Percentiles rank a stretch among this genome's conserved stretches.
Conservation (phyloP, 2,888 invertebrate genomes). For the Tiphia femorata region DNA sequence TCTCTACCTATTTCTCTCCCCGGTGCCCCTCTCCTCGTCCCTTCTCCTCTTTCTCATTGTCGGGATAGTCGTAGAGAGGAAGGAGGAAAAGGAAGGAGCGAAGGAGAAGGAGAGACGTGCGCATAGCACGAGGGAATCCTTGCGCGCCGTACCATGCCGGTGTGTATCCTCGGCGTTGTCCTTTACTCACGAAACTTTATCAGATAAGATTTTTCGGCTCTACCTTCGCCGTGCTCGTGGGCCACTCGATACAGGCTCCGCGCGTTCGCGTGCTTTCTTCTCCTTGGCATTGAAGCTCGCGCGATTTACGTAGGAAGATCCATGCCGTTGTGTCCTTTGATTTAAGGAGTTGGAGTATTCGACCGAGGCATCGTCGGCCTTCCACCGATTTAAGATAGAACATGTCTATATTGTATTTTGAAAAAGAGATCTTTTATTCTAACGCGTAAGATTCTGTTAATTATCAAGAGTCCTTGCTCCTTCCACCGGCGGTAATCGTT, state of each 20-base stretch:
- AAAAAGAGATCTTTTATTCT: too few species aligned
- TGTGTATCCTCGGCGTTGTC: conserved; percentile 31
- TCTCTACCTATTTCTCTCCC: conserved; percentile 9
- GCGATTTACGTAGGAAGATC: too few species aligned
- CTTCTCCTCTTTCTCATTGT: conserved; percentile 18
- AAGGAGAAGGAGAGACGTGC: conserved; percentile 8
- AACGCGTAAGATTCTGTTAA: too few species aligned
- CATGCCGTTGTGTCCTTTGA: too few species aligned
- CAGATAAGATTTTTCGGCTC: conserved; percentile 5
- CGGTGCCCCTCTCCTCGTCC: conserved; percentile 22
- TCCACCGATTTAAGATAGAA: too few species aligned
- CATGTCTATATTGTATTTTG: too few species aligned
- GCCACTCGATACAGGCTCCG: background rate
- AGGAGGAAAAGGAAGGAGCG: conserved; percentile 18
- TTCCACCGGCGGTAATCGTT: too few species aligned
- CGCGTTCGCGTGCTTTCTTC: background rate
- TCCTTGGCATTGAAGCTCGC: too few species aligned
- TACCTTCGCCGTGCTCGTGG: too few species aligned
- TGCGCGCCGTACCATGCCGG: conserved; percentile 33
- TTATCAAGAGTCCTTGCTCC: too few species aligned
- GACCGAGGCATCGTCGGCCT: too few species aligned
- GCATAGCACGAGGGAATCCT: conserved; percentile 53
- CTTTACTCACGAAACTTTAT: conserved; percentile 35
- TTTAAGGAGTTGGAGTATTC: too few species aligned
- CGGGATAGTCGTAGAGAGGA: conserved; percentile 20